Evolutionary conservation across 35 echinoderm and acorn worm genomes (phyloP).

Genomic region (Chiridota heheva): DNA sequence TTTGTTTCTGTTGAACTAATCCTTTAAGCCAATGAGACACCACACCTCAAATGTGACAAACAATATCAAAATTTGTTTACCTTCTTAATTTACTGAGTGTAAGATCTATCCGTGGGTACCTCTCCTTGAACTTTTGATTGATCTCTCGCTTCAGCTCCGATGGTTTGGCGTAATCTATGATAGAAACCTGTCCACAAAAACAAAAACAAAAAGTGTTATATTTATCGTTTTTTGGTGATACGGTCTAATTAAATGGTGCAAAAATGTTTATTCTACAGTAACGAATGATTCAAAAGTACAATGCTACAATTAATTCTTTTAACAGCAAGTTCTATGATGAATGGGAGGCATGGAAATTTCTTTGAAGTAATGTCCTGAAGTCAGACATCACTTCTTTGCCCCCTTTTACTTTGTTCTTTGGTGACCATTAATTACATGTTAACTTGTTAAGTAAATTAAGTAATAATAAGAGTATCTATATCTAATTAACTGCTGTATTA

Average conservation of each 20-base stretch:
- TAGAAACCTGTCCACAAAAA: slow-evolving; percentile 66
- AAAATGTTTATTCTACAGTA: background rate
- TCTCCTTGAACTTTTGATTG: slow-evolving; percentile 86
- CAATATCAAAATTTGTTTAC: slow-evolving; percentile 19
- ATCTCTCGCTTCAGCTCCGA: slow-evolving; percentile 90
- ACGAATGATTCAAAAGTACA: background rate
- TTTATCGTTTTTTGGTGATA: background rate
- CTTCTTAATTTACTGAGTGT: slow-evolving; percentile 96
- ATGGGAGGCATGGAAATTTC: background rate
- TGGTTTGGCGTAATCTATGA: slow-evolving; percentile 93
- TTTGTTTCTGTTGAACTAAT: too few species aligned
- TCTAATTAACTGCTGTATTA: too few species aligned
- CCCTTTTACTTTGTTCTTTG: background rate
- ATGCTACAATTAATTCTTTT: background rate
- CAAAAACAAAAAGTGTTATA: background rate
- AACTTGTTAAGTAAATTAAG: too few species aligned
- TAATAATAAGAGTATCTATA: too few species aligned
- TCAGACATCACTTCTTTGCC: background rate
- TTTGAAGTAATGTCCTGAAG: background rate
- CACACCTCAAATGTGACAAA: too few species aligned
- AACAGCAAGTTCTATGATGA: background rate
- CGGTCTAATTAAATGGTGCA: too few species aligned
- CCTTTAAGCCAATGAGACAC: too few species aligned
- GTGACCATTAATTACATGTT: too few species aligned
- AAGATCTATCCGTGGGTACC: slow-evolving; percentile 77